Percentiles rank a stretch among this genome's conserved stretches.
Conservation (phyloP, 2,113 vertebrate genomes). For the Penelope pileata region DNA sequence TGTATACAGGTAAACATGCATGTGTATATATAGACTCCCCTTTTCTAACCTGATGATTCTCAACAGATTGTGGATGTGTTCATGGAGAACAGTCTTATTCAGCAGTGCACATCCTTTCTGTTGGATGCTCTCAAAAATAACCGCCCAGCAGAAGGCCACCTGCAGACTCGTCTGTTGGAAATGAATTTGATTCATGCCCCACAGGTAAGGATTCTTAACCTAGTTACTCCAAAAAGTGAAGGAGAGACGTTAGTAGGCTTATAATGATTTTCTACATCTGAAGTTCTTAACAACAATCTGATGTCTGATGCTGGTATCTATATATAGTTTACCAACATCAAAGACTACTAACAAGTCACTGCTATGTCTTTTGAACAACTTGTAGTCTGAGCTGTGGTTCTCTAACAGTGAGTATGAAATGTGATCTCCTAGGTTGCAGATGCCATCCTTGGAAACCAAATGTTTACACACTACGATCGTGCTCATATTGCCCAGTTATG, state of each 20-base stretch:
- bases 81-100: slow-evolving; percentile 92
- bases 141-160: slow-evolving; percentile 85
- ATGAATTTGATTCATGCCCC: slow-evolving; percentile 96
- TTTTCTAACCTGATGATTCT: neutral
- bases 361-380: neutral
- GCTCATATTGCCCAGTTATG: slow-evolving; percentile 91
- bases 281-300: neutral
- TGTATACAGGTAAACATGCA: neutral
- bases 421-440: slow-evolving; percentile 86
- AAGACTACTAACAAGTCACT: neutral
- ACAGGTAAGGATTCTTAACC: slow-evolving; percentile 74
- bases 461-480: slow-evolving; percentile 93
- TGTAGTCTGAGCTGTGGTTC: neutral
- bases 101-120: slow-evolving; percentile 93
- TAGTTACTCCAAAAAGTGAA: neutral
- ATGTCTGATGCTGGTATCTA: neutral
- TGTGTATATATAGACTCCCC: neutral
- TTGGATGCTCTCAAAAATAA: slow-evolving; percentile 92
- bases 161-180: slow-evolving; percentile 92
- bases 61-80: slow-evolving; percentile 93
- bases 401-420: neutral
- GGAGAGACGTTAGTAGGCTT: neutral
- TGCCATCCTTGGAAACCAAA: slow-evolving; percentile 93
- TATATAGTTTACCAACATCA: neutral
- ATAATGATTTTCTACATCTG: neutral